Evolutionary conservation across 2,797 vertebrate species (phyloP).

Genomic region (Ciconia nigra): DNA sequence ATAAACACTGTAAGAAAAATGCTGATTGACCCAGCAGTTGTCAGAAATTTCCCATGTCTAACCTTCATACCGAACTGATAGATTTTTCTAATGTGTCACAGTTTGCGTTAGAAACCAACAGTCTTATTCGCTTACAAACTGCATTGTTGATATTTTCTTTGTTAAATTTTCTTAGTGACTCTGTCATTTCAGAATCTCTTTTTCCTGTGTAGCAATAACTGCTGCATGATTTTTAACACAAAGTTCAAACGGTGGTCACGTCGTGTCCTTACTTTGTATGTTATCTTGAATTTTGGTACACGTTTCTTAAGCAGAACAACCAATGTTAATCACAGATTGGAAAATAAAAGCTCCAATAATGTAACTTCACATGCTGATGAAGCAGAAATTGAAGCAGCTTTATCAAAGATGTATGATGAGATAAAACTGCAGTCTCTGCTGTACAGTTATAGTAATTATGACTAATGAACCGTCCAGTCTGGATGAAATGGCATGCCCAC

Average conservation of each 20-base stretch:
- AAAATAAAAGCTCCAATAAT: slow-evolving; percentile 78
- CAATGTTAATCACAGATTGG: slow-evolving; percentile 76
- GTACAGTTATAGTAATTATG: slow-evolving; percentile 87
- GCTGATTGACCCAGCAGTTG: background rate
- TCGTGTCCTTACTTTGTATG: background rate
- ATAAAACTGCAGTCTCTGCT: slow-evolving; percentile 84
- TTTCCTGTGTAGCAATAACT: background rate
- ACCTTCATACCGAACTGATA: background rate
- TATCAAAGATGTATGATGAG: slow-evolving; percentile 84
- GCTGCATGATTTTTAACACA: slow-evolving; percentile 13
- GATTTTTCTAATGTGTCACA: background rate
- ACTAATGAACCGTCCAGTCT: slow-evolving; percentile 95
- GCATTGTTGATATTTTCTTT: background rate
- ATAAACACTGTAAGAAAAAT: background rate
- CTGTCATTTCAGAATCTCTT: background rate
- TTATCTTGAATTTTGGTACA: slow-evolving; percentile 23
- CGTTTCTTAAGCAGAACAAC: slow-evolving; percentile 64
- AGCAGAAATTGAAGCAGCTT: slow-evolving; percentile 81
- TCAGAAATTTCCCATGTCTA: background rate
- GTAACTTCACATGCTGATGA: slow-evolving; percentile 81
- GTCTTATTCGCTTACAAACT: background rate
- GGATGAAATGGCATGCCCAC: slow-evolving; percentile 88
- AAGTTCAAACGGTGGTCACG: slow-evolving; percentile 73
- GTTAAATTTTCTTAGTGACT: slow-evolving; percentile 45
- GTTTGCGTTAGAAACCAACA: background rate